Base-by-base conservation (phyloP, 2,888 invertebrate species). In the Koerneria pararmatus region DNA sequence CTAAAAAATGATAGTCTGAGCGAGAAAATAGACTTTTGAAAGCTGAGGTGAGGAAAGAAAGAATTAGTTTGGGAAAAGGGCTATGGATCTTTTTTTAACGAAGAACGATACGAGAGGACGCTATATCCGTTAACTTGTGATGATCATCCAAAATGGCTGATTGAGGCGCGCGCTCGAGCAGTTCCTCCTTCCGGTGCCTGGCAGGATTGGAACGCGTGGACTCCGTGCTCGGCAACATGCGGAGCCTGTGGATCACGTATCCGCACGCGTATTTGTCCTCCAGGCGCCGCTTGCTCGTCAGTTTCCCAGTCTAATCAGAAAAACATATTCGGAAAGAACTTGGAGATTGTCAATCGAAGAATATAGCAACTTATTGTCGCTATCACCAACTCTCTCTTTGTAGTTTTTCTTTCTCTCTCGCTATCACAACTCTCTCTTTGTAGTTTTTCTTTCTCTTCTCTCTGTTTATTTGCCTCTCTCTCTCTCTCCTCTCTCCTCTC, bases 221-320 rank as follows among this genome's bases (percentile, higher is more conserved):
- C 74, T 19, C 67, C 71, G 51, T 83, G 83, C 69, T 74, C 76
- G 22, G 81, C 79, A n/a, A 69, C 75, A 8, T 83, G 83, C 63
- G 83, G 83, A 53, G 78, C 78, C 31, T 83, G 83, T 67, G 83
- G 83, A 54, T 69, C 73, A 31, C 73, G 78, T 56, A 76, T 75
- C 69, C 70, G 83, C 54, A 73, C 74, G 6, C 68, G 82, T 60
- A 62, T 63, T 6, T 83, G 83, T 53, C 76, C 78, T 8, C 68
- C 72, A n/a, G 74, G 71, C 64, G 73, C 74, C 67, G 77, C 76
- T 69, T 79, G 76, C 72, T 68, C 77, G 79, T 79, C 69, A 68
- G 78, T 72, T 66, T 59, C 19, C 29, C 19, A 24, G 6, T 32
- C 3, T 37, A 53, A n/a, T n/a, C n/a, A n/a, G n/a, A n/a, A n/a